phyloP scores from a whole-genome alignment of 2,113 vertebrate genomes.

The Gnathonemus longibarbis region DNA sequence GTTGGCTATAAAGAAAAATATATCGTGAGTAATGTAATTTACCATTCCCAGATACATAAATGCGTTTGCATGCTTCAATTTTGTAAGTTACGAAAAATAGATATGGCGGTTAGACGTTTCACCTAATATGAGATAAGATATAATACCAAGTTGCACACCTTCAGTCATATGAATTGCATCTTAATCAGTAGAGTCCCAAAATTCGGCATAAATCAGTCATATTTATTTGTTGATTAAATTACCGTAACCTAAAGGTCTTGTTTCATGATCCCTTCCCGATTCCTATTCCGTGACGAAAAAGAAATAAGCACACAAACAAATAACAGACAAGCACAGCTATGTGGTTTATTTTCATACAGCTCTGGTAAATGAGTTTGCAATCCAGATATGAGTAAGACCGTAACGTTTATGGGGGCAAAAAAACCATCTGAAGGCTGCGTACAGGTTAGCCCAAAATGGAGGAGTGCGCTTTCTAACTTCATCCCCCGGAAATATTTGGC shows the following conservation, averaged over 20 bases:
- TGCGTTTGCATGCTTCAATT: background rate
- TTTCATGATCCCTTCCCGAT: background rate
- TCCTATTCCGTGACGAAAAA: background rate
- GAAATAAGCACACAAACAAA: background rate
- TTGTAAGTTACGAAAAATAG: background rate
- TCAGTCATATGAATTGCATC: background rate
- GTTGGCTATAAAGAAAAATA: background rate
- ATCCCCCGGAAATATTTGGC: background rate
- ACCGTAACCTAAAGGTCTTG: background rate
- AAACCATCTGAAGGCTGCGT: background rate
- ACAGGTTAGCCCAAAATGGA: background rate
- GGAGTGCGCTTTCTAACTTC: background rate
- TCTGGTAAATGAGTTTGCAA: background rate
- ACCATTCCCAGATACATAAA: background rate
- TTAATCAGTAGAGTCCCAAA: background rate
- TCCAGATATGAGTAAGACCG: background rate
- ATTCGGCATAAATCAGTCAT: background rate
- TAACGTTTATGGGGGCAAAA: background rate
- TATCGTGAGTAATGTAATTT: background rate
- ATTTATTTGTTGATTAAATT: background rate
- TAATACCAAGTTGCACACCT: background rate
- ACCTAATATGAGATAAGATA: background rate
- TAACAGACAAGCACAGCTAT: background rate
- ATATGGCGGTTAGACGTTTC: background rate
- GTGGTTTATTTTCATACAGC: background rate